Evolutionary conservation across 2,888 invertebrate genomes (phyloP), one percentile per base, ranked within the genome.

Genomic region (Diarsia brunnea): DNA sequence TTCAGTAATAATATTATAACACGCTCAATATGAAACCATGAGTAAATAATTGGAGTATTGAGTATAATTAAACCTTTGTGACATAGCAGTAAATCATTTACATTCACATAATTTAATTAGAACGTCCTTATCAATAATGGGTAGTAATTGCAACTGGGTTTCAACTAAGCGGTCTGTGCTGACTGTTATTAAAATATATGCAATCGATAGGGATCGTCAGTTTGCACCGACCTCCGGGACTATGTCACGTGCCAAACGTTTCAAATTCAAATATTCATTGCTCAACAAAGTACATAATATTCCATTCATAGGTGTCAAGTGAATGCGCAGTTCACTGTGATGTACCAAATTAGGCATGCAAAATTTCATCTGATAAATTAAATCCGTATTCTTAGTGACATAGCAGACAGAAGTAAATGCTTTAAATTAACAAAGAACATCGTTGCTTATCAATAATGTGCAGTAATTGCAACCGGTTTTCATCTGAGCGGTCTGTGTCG

Each of bases 181-280:
- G 84, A 87, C 86, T 90, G 89, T 91, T 93, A 93, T 93, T 93
- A 93, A 94, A 94, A 92, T 93, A 90, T 93, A 93, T 93, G 93
- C 91, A 92, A 93, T 94, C 92, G 91, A 93, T 93, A 90, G 85
- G 79, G 85, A 88, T 89, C 90, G 91, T 84, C 92, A 89, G 92
- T 91, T 91, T 92, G 92, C 92, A 90, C 85, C 86, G 85, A 85
- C 82, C 87, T 87, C 87, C 89, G 89, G 89, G 88, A 84, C 83
- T 83, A 75, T 83, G 90, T 90, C 90, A 91, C 91, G 91, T 90
- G 86, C 89, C 87, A 84, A 89, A 85, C 88, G 88, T 89, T 89
- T n/a, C n/a, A n/a, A n/a, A n/a, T n/a, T n/a, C n/a, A n/a, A n/a
- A n/a, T n/a, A n/a, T n/a, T n/a, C n/a, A n/a, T n/a, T n/a, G n/a